Conservation (phyloP, 2,113 vertebrate genomes). For the Actinemys pallida region DNA sequence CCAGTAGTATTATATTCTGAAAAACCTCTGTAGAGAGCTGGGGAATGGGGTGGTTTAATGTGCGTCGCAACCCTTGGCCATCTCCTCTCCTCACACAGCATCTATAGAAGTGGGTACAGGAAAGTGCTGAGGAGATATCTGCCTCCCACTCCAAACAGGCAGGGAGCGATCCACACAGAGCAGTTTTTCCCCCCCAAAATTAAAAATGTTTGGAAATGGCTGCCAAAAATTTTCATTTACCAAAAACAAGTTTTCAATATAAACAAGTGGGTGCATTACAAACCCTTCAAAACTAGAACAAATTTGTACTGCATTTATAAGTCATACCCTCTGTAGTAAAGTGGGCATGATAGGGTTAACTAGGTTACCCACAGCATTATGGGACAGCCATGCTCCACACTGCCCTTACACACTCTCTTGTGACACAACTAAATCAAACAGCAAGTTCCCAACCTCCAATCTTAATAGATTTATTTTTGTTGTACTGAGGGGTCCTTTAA, state of each 20-base stretch:
- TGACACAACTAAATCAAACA: too few relatives aligned
- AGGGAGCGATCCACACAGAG: background rate
- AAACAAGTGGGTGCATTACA: background rate
- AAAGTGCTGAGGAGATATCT: background rate
- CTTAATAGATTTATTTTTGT: background rate
- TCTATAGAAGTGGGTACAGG: background rate
- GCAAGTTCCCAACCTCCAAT: background rate
- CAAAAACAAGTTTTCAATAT: background rate
- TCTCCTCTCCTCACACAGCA: background rate
- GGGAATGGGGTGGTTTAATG: background rate
- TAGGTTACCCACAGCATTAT: background rate
- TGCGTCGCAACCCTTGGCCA: background rate
- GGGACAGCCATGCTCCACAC: background rate
- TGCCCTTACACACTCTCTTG: background rate
- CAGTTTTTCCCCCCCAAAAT: background rate
- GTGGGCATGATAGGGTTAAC: background rate
- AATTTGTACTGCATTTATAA: background rate
- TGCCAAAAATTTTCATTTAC: background rate
- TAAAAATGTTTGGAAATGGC: background rate
- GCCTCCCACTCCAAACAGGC: background rate
- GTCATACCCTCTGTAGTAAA: background rate
- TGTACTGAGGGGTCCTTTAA: background rate
- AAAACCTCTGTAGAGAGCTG: background rate
- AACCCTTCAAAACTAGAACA: background rate
- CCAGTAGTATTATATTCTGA: background rate